A percentile compares a stretch with the other conserved stretches of the same genome.
phyloP scores from a whole-genome alignment of 2,113 vertebrate genomes.

The Camelus bactrianus region DNA sequence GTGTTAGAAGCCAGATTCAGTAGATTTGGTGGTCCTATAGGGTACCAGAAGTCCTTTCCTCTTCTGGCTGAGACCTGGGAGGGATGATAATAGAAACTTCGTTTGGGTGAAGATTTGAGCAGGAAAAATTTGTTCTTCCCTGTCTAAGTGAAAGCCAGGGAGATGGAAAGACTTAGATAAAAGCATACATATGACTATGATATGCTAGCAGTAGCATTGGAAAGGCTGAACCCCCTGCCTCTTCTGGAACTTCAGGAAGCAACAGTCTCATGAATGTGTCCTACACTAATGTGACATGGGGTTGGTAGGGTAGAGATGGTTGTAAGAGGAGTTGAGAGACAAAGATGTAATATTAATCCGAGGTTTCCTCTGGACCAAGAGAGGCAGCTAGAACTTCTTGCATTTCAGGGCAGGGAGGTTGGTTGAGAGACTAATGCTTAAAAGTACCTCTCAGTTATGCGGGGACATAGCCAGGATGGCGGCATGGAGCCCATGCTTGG shows the following conservation, averaged over 20 bases:
- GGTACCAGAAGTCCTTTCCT: background rate
- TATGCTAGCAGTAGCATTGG: background rate
- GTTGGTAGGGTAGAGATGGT: background rate
- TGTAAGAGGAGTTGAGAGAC: background rate
- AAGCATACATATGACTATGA: background rate
- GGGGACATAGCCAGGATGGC: background rate
- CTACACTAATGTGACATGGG: background rate
- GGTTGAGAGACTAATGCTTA: background rate
- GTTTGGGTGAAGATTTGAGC: background rate
- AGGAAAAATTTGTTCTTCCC: too few relatives aligned
- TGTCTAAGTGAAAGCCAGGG: background rate
- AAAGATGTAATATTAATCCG: background rate
- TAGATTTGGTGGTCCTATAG: background rate
- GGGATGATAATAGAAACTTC: background rate
- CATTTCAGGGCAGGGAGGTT: background rate
- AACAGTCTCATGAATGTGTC: background rate
- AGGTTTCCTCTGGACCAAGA: background rate
- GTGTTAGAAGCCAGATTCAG: background rate
- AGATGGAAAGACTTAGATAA: background rate
- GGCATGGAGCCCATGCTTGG: too few relatives aligned
- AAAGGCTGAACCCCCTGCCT: background rate
- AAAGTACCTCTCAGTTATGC: background rate
- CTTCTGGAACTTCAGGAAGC: background rate
- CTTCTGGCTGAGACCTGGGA: background rate
- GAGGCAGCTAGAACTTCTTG: background rate